A percentile compares a stretch with the other conserved stretches of the same genome.
Conservation (phyloP, 1,140 invertebrate genomes). For the Drosophila mauritiana region DNA sequence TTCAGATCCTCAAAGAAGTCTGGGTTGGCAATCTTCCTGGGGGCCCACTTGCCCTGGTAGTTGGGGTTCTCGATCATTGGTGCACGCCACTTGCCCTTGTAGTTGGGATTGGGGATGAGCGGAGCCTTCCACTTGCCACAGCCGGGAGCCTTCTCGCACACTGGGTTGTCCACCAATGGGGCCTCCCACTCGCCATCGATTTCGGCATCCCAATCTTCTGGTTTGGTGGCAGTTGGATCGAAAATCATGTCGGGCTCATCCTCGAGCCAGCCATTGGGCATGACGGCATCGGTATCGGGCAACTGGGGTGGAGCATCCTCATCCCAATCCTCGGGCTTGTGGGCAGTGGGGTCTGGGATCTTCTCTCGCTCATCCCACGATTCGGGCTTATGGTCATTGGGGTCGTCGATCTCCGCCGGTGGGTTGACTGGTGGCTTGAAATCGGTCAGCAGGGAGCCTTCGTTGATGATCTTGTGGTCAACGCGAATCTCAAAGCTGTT, state of each 20-base stretch:
- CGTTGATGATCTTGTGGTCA: conserved; percentile 92
- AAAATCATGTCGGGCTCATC: conserved; percentile 95
- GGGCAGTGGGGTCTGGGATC: conserved; percentile 94
- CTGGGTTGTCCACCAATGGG: conserved; percentile 95
- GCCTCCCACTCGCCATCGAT: conserved; percentile 99
- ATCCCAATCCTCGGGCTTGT: conserved; percentile 97
- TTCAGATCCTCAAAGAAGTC: conserved; percentile 96
- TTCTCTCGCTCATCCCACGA: conserved; percentile 99
- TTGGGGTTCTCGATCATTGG: conserved; percentile 96
- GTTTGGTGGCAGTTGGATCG: conserved; percentile 94
- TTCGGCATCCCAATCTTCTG: conserved; percentile 98
- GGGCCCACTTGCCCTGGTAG: conserved; percentile 97
- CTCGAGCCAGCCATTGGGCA: conserved; percentile 97
- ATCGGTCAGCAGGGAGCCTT: conserved; percentile 94
- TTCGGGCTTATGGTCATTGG: conserved; percentile 93
- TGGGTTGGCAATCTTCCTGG: conserved; percentile 94
- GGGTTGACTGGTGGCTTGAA: conserved; percentile 98
- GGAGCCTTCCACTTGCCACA: conserved; percentile 97
- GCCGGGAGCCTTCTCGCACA: conserved; percentile 92
- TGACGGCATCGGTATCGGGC: conserved; percentile 93
- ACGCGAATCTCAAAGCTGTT: conserved; percentile 91
- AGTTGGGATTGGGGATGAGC: conserved; percentile 94
- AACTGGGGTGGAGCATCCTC: conserved; percentile 96
- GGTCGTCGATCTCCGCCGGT: conserved; percentile 97
- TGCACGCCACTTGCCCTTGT: conserved; percentile 96